Evolutionary conservation across 2,113 vertebrate species (phyloP).

Genomic region (Xiphophorus maculatus): DNA sequence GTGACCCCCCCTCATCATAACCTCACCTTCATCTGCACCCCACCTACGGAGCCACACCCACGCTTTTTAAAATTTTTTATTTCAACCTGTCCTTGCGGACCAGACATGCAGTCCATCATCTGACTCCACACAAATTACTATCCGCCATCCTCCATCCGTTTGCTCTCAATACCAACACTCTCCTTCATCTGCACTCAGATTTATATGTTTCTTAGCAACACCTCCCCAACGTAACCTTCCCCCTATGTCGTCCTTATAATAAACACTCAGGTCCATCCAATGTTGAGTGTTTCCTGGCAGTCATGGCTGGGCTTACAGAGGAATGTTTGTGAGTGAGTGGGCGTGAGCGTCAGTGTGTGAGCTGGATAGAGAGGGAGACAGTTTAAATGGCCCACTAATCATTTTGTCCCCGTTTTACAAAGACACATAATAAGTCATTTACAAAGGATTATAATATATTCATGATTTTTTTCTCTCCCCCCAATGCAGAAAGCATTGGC

Average conservation of each 20-base stretch:
- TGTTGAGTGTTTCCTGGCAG: slow-evolving; percentile 73
- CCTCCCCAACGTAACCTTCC: not conserved
- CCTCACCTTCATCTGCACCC: not conserved
- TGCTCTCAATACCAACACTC: slow-evolving; percentile 13
- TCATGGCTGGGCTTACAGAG: slow-evolving; percentile 41
- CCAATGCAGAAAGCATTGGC: slow-evolving; percentile 28
- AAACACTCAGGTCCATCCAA: slow-evolving; percentile 63
- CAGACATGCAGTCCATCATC: slow-evolving; percentile 62
- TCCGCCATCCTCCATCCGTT: slow-evolving; percentile 28
- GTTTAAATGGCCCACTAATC: slow-evolving; percentile 61
- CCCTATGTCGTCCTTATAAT: slow-evolving; percentile 25
- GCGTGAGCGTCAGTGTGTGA: slow-evolving; percentile 11
- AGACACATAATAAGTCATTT: slow-evolving; percentile 67
- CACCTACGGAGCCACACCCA: slow-evolving; percentile 7
- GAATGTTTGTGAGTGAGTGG: slow-evolving; percentile 15
- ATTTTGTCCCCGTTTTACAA: slow-evolving; percentile 71
- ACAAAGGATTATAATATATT: slow-evolving; percentile 72
- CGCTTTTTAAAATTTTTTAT: not conserved
- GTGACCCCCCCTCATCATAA: slow-evolving; percentile 14
- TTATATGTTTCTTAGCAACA: slow-evolving; percentile 44
- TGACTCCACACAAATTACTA: slow-evolving; percentile 63
- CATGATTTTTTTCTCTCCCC: slow-evolving; percentile 28
- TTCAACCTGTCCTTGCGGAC: slow-evolving; percentile 65
- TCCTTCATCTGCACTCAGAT: slow-evolving; percentile 24
- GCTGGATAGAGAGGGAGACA: slow-evolving; percentile 18